Evolutionary conservation across 2,888 invertebrate species (phyloP).

Genomic region (Miltochrista miniata): DNA sequence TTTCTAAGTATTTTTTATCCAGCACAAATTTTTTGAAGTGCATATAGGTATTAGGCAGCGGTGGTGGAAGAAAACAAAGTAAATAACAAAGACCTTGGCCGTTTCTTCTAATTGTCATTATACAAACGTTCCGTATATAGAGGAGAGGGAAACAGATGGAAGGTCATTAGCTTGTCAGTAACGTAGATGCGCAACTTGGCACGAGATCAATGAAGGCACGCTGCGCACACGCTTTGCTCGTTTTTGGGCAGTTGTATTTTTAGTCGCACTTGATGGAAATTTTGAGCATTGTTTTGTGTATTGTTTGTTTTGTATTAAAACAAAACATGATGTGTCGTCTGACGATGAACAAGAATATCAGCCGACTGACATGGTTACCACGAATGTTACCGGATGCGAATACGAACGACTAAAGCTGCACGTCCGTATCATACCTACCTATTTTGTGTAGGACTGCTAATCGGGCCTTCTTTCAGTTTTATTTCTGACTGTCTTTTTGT

Average conservation of each 20-base stretch:
- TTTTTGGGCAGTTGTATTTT: constrained; percentile 11
- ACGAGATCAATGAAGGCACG: constrained; percentile 29
- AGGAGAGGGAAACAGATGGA: constrained; percentile 36
- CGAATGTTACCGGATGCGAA: too few relatives aligned
- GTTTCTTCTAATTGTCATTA: constrained; percentile 16
- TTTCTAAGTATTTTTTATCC: too few relatives aligned
- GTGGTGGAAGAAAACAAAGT: not conserved
- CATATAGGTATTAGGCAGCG: too few relatives aligned
- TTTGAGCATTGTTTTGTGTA: not conserved
- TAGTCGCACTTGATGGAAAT: constrained; percentile 1
- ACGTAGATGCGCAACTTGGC: constrained; percentile 43
- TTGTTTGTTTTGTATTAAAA: not conserved
- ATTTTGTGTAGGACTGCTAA: too few relatives aligned
- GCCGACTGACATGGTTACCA: too few relatives aligned
- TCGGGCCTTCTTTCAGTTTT: too few relatives aligned
- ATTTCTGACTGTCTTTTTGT: too few relatives aligned
- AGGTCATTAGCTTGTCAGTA: constrained; percentile 47
- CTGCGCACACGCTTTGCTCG: constrained; percentile 6
- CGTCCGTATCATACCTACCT: too few relatives aligned
- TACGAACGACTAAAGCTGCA: too few relatives aligned
- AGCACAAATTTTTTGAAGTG: too few relatives aligned
- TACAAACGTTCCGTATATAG: constrained; percentile 40
- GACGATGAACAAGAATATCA: too few relatives aligned
- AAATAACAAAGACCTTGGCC: constrained; percentile 19
- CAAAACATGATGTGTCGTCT: not conserved